These are phyloP conservation scores for Pangasius mekongensis DNA, from an alignment of 2,797 vertebrate genomes.

Conservation along the genomic window DNA sequence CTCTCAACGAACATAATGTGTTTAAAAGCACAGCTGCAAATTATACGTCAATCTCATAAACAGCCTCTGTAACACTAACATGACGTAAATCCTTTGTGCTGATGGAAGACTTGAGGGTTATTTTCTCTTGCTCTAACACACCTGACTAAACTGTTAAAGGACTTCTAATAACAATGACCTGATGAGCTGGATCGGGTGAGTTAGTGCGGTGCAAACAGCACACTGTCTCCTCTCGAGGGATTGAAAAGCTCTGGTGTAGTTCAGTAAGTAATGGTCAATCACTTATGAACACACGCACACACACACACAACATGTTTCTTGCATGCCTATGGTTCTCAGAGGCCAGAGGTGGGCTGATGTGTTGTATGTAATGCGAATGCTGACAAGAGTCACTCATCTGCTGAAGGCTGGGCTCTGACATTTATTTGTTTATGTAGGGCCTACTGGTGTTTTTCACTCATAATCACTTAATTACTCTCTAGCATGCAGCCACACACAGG, in stretches of 20 bases:
- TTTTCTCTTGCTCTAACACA: not conserved
- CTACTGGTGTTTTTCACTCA: constrained; percentile 61
- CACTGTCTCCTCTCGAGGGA: not conserved
- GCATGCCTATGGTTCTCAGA: not conserved
- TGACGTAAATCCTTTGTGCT: not conserved
- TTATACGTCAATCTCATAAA: not conserved
- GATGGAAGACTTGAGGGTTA: not conserved
- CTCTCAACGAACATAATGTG: not conserved
- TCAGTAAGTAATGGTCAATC: not conserved
- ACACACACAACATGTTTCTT: constrained; percentile 8
- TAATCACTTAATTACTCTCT: constrained; percentile 59
- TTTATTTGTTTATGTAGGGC: constrained; percentile 61
- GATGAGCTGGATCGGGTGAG: not conserved
- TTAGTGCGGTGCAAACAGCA: not conserved
- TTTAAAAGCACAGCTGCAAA: constrained; percentile 18
- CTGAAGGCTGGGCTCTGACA: constrained; percentile 47
- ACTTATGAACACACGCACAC: not conserved
- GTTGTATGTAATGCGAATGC: constrained; percentile 23
- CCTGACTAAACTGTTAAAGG: not conserved
- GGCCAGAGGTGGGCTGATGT: constrained; percentile 22
- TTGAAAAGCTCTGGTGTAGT: constrained; percentile 6
- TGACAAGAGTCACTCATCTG: constrained; percentile 50
- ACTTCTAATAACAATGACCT: not conserved
- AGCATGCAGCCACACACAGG: constrained; percentile 59
- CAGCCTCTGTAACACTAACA: not conserved